phyloP scores from a whole-genome alignment of 2,888 invertebrate genomes.

The Furcula furcula region DNA sequence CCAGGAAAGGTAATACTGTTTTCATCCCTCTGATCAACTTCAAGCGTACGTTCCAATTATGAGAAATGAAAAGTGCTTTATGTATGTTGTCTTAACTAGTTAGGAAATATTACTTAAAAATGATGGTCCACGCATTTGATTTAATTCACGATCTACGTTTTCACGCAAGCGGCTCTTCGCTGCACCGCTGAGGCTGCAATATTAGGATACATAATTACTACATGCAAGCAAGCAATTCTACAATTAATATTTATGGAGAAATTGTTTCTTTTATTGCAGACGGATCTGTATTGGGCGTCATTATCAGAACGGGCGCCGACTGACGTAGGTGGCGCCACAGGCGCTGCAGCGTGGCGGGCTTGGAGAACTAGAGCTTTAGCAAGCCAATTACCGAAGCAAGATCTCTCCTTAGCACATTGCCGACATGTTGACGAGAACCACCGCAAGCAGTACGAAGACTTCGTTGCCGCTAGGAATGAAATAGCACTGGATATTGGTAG shows the following conservation, averaged over 20 bases:
- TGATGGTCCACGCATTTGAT: too few relatives aligned
- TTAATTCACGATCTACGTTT: too few relatives aligned
- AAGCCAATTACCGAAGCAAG: conserved; percentile 96
- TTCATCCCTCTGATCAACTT: too few relatives aligned
- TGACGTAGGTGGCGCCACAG: conserved; percentile 60
- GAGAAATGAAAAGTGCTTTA: too few relatives aligned
- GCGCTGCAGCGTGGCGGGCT: conserved; percentile 65
- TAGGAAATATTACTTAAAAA: too few relatives aligned
- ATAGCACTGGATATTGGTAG: conserved; percentile 97
- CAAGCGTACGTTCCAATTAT: too few relatives aligned
- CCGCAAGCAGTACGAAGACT: conserved; percentile 94
- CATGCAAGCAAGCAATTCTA: too few relatives aligned
- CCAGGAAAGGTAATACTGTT: too few relatives aligned
- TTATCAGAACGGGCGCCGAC: conserved; percentile 86
- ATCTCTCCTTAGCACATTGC: conserved; percentile 94
- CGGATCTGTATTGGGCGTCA: conserved; percentile 95
- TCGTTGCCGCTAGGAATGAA: conserved; percentile 96
- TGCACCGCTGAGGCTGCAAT: too few relatives aligned
- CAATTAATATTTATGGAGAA: not conserved
- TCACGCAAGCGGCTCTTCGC: too few relatives aligned
- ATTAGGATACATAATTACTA: too few relatives aligned
- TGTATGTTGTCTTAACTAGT: too few relatives aligned
- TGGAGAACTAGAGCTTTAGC: conserved; percentile 84
- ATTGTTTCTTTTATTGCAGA: conserved; percentile 75
- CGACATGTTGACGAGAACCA: conserved; percentile 90